Conservation (phyloP, 2,113 vertebrate species). For the Potamarius usumacintae region DNA sequence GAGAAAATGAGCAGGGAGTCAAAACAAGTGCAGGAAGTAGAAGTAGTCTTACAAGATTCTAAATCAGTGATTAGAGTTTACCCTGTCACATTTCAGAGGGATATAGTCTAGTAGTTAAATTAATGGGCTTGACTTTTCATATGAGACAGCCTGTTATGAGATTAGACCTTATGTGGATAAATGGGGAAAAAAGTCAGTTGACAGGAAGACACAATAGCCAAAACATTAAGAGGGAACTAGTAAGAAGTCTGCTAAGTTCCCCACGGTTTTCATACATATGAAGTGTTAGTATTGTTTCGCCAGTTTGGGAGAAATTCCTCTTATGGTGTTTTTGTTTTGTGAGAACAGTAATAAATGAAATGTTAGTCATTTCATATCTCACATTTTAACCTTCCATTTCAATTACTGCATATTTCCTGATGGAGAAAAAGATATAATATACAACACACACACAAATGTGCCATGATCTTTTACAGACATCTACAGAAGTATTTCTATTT, state of each 20-base stretch:
- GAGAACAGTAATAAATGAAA: neutral
- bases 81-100: neutral
- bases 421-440: neutral
- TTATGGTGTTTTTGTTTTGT: neutral
- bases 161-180: neutral
- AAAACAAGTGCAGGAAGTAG: neutral
- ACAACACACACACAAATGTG: neutral
- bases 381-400: neutral
- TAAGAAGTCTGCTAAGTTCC: neutral
- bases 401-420: neutral
- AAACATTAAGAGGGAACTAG: neutral
- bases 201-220: neutral
- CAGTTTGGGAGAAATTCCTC: neutral
- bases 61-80: neutral
- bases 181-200: neutral
- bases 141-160: neutral
- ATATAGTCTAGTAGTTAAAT: neutral
- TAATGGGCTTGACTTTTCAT: neutral
- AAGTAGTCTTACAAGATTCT: neutral
- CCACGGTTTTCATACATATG: neutral
- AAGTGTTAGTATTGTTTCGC: neutral
- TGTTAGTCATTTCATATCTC: neutral
- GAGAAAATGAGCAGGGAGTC: neutral
- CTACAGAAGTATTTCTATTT: neutral
- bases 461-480: neutral